A percentile compares a stretch with the other conserved stretches of the same genome.
Evolutionary conservation across 2,888 invertebrate genomes (phyloP).

Genomic region (Stenchaetothrips biformis): DNA sequence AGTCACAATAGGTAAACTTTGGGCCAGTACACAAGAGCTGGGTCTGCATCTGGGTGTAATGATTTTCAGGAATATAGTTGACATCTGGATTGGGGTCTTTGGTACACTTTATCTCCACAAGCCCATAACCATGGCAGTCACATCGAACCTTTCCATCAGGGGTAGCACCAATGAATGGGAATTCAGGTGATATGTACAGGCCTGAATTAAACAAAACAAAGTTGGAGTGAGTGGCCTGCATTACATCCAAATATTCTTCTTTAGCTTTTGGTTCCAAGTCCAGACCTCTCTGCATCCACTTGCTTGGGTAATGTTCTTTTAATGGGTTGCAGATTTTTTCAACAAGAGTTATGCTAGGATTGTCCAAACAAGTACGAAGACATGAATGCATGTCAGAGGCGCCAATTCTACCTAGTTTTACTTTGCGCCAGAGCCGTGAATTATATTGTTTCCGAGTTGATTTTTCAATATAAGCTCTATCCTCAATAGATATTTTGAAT

Average conservation of each 20-base stretch:
- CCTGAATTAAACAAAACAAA: neutral
- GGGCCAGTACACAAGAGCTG: neutral
- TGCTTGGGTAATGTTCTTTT: neutral
- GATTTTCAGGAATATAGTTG: neutral
- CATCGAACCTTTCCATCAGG: neutral
- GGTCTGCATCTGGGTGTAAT: neutral
- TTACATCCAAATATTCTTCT: neutral
- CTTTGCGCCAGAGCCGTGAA: neutral
- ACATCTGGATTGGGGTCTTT: neutral
- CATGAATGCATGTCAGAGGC: neutral
- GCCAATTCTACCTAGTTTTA: neutral
- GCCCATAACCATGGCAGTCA: neutral
- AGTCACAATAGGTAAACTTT: neutral
- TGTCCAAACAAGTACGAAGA: neutral
- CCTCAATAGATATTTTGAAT: neutral
- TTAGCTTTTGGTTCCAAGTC: neutral
- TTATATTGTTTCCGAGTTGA: neutral
- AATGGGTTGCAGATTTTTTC: neutral
- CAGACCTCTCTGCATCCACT: neutral
- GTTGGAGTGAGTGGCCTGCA: neutral
- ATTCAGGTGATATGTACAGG: neutral
- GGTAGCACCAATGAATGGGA: neutral
- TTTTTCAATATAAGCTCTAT: neutral
- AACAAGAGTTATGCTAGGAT: neutral
- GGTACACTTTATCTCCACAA: neutral